Conservation (phyloP, 2,113 vertebrate genomes). For the Microcebus murinus region DNA sequence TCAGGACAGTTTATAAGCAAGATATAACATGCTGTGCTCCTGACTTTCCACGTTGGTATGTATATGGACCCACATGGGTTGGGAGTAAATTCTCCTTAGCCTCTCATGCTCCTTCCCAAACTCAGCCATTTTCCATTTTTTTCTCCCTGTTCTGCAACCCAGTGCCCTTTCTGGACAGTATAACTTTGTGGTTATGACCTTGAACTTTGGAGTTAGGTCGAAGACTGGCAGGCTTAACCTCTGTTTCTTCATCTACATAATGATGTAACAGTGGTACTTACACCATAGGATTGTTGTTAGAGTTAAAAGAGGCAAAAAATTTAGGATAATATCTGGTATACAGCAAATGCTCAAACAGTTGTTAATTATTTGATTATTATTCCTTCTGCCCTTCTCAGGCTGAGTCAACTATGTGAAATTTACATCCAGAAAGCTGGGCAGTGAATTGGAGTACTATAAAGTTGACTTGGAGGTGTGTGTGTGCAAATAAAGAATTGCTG, state of each 20-base stretch:
- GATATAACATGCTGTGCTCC: neutral
- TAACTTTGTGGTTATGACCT: slow-evolving; percentile 1
- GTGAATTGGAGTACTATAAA: neutral
- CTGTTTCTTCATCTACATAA: slow-evolving; percentile 15
- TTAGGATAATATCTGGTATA: neutral
- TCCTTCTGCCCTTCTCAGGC: neutral
- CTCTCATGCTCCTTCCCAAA: neutral
- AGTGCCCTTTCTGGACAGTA: neutral
- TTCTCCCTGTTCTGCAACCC: neutral
- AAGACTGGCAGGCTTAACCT: neutral
- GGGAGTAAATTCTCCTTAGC: neutral
- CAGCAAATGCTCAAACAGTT: neutral
- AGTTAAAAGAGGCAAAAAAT: slow-evolving; percentile 26
- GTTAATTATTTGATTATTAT: neutral
- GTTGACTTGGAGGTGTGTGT: neutral
- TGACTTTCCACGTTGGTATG: neutral
- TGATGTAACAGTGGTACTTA: neutral
- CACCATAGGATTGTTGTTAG: neutral
- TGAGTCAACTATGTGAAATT: neutral
- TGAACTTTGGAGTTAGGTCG: slow-evolving; percentile 30
- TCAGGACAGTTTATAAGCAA: neutral
- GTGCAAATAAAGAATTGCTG: neutral
- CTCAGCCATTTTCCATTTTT: neutral
- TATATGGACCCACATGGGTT: neutral
- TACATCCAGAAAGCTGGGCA: neutral